Percentiles rank a stretch among this genome's conserved stretches.
phyloP scores from a whole-genome alignment of 2,888 invertebrate genomes.

The Pheosia gnoma region DNA sequence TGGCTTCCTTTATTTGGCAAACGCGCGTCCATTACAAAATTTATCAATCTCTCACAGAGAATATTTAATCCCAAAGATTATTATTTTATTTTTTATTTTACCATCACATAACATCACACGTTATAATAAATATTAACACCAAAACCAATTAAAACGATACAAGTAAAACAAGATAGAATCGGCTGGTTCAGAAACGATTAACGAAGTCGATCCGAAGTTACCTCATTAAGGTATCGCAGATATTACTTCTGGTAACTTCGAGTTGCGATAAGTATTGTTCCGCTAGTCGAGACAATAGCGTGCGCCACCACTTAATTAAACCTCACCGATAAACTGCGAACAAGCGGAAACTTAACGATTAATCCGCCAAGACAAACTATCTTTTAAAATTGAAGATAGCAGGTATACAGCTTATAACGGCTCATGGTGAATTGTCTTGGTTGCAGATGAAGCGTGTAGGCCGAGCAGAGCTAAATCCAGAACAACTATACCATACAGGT shows the following conservation, averaged over 20 bases:
- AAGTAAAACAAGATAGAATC: slow-evolving; percentile 36
- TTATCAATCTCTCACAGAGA: slow-evolving; percentile 50
- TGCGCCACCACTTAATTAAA: slow-evolving; percentile 80
- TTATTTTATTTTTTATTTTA: slow-evolving; percentile 44
- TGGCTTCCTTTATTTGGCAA: slow-evolving; percentile 41
- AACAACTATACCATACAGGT: slow-evolving; percentile 83
- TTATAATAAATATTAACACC: slow-evolving; percentile 31
- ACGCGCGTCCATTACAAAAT: slow-evolving; percentile 72
- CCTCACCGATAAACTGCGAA: slow-evolving; percentile 61
- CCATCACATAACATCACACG: slow-evolving; percentile 34
- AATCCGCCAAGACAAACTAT: slow-evolving; percentile 61
- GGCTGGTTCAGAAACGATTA: slow-evolving; percentile 74
- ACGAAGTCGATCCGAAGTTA: slow-evolving; percentile 81
- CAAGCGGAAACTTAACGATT: slow-evolving; percentile 63
- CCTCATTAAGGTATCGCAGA: slow-evolving; percentile 82
- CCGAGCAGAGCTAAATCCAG: slow-evolving; percentile 84
- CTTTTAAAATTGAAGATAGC: slow-evolving; percentile 26
- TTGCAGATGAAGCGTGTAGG: slow-evolving; percentile 83
- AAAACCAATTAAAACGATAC: slow-evolving; percentile 37
- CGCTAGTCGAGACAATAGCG: slow-evolving; percentile 76
- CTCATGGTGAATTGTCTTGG: slow-evolving; percentile 64
- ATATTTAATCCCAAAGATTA: slow-evolving; percentile 22
- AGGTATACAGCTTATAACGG: slow-evolving; percentile 25
- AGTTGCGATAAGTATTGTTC: slow-evolving; percentile 80
- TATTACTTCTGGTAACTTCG: slow-evolving; percentile 79